A percentile compares a stretch with the other conserved stretches of the same genome.
Evolutionary conservation across 2,113 vertebrate genomes (phyloP).

Genomic region (Sinocyclocheilus anophthalmus): DNA sequence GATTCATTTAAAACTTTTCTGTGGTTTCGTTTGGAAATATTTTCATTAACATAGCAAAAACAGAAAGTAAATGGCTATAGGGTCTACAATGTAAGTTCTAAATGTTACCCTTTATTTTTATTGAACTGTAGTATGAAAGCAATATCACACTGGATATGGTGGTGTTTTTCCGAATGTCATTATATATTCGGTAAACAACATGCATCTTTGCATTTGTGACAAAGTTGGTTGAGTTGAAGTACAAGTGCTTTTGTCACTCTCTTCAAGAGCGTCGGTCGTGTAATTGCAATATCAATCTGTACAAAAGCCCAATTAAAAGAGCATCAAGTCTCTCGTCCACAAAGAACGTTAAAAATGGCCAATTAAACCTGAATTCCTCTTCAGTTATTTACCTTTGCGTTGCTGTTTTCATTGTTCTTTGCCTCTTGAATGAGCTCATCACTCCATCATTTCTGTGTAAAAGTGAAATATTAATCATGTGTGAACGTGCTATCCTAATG

Average conservation of each 20-base stretch:
- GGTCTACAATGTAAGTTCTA: background rate
- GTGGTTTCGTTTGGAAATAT: background rate
- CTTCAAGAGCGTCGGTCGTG: slow-evolving; percentile 19
- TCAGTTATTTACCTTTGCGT: background rate
- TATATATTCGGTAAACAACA: background rate
- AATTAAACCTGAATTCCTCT: slow-evolving; percentile 34
- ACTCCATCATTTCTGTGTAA: background rate
- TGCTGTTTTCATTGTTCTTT: background rate
- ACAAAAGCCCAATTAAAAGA: slow-evolving; percentile 19
- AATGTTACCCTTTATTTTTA: background rate
- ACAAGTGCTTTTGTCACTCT: background rate
- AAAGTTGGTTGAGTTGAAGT: background rate
- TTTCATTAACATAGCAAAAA: background rate
- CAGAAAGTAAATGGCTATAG: background rate
- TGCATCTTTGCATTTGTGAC: too few species aligned
- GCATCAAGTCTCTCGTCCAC: slow-evolving; percentile 32
- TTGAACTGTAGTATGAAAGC: background rate
- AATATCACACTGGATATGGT: background rate
- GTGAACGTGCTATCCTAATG: background rate
- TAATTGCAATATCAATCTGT: slow-evolving; percentile 11
- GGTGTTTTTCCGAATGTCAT: background rate
- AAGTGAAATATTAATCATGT: background rate
- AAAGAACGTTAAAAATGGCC: slow-evolving; percentile 24
- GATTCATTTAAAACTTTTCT: background rate
- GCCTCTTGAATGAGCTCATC: background rate